phyloP scores from a whole-genome alignment of 1,140 invertebrate species.

The Holcopasites calliopsidis region DNA sequence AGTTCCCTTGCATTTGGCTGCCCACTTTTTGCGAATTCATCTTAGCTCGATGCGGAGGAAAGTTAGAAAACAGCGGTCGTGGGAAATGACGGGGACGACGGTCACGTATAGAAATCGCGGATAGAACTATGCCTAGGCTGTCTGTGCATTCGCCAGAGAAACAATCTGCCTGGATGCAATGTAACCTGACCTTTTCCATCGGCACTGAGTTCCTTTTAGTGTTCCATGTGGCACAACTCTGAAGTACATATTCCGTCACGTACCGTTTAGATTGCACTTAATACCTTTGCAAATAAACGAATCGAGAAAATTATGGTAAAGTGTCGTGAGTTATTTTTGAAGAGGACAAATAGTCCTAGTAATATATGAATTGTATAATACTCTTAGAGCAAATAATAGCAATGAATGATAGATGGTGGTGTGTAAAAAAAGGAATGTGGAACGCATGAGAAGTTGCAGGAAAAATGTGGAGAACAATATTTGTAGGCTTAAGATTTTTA shows the following conservation, averaged over 20 bases:
- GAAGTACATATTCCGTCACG: not conserved
- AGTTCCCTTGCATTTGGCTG: conserved; percentile 7
- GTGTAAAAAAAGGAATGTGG: no score
- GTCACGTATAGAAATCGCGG: conserved; percentile 26
- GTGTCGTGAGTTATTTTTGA: no score
- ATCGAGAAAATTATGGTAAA: not conserved
- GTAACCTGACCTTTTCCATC: conserved; percentile 52
- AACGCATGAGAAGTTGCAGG: no score
- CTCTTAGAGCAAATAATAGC: no score
- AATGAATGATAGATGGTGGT: no score
- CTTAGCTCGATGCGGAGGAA: conserved; percentile 5
- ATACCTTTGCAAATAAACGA: not conserved
- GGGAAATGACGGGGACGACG: conserved; percentile 28
- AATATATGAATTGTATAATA: no score
- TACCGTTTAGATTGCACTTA: not conserved
- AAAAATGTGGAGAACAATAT: no score
- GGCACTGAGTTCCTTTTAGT: conserved; percentile 34
- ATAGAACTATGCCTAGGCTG: not conserved
- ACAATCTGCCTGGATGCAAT: conserved; percentile 42
- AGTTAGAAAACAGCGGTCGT: conserved; percentile 32
- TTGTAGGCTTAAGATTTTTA: no score
- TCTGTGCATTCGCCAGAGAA: not conserved
- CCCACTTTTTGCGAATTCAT: conserved; percentile 26
- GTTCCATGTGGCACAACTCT: not conserved
- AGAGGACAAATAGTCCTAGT: no score